A percentile compares a stretch with the other conserved stretches of the same genome.
Conservation (phyloP, 2,888 invertebrate species). For the Timandra comae region DNA sequence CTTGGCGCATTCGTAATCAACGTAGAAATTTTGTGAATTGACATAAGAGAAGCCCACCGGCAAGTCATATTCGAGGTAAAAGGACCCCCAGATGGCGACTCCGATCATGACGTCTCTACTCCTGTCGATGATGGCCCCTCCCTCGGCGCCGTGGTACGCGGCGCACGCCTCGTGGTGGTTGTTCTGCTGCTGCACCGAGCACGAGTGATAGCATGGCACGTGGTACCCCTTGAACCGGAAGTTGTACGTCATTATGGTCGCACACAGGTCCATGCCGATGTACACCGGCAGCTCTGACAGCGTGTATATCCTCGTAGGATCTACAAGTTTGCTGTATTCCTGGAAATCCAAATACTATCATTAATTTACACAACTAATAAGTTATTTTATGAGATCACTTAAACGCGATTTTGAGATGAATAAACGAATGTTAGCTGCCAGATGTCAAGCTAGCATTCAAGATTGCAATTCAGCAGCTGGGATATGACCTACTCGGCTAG, state of each 20-base stretch:
- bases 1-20: constrained; percentile 42
- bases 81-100: constrained; percentile 47
- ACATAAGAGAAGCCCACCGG: constrained; percentile 51
- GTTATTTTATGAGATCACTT: too few species aligned
- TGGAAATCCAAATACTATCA: constrained; percentile 27
- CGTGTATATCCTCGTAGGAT: constrained; percentile 16
- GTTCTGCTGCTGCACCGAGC: constrained; percentile 25
- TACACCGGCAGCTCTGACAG: constrained; percentile 35
- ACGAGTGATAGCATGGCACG: constrained; percentile 53
- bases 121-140: constrained; percentile 37
- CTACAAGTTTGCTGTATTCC: constrained; percentile 20
- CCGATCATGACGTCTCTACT: constrained; percentile 35
- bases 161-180: constrained; percentile 20
- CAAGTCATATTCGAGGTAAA: constrained; percentile 20
- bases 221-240: constrained; percentile 24
- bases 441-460: not conserved
- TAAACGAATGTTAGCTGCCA: too few species aligned
- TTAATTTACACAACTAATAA: too few species aligned
- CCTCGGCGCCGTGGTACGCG: constrained; percentile 42
- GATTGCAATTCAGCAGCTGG: not conserved
- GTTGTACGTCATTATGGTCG: constrained; percentile 24
- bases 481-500: too few species aligned
- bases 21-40: constrained; percentile 39
- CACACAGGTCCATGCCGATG: constrained; percentile 35
- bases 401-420: not conserved